Conservation (phyloP, 2,113 vertebrate species). For the Lagopus leucura region DNA sequence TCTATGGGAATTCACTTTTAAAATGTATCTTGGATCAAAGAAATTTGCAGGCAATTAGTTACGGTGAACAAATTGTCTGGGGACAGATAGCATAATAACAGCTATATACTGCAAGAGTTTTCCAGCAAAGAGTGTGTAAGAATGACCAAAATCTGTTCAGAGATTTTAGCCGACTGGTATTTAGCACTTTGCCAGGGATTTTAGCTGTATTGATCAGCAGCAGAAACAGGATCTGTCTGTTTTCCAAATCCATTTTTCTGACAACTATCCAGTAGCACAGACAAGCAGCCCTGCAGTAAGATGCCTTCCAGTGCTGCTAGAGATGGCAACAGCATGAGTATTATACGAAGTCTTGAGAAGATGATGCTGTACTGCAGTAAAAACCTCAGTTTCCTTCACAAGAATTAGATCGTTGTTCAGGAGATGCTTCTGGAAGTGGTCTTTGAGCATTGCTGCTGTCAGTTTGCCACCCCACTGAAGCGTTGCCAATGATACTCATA, state of each 20-base stretch:
- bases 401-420: background rate
- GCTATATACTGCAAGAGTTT: background rate
- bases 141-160: background rate
- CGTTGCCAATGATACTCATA: fast-evolving
- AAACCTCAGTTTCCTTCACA: background rate
- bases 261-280: background rate
- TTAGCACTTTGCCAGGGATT: background rate
- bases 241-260: background rate
- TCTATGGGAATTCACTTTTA: conserved; percentile 8
- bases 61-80: background rate
- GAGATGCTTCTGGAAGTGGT: background rate
- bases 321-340: background rate
- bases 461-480: background rate
- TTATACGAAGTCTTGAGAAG: background rate
- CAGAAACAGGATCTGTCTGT: background rate
- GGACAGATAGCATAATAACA: background rate
- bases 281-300: background rate
- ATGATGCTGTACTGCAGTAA: background rate
- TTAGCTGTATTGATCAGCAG: background rate
- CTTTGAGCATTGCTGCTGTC: background rate
- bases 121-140: background rate
- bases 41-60: background rate
- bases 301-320: background rate
- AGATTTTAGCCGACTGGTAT: background rate
- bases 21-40: conserved; percentile 21